Evolutionary conservation across 1,140 invertebrate genomes (phyloP), one percentile per base, ranked within the genome.

Genomic region (Camponotus vicinus): DNA sequence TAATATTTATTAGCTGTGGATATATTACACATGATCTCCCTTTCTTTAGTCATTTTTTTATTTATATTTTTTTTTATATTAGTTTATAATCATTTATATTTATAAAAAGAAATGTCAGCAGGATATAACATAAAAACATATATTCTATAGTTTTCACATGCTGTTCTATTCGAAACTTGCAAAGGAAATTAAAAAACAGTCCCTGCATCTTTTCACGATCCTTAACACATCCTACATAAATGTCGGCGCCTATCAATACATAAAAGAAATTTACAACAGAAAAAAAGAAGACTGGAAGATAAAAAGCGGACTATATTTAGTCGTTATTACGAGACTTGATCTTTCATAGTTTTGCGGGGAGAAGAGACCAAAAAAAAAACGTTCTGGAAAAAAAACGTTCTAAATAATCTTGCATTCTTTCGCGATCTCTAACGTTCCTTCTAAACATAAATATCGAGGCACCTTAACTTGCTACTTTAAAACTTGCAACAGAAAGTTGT

Each of bases 331-430:
- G 13, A 18, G 3, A 13, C 37, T 7, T 32, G 45, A 45, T 37
- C 2, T 32, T 6, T 9, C 9, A 32, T 45, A 13, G 0, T 71
- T 69, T 55, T 15, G 4, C n/a, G 52, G 0, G 11, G 6, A 13
- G 49, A 21, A 21, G 27, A 27, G 27, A 27, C 1, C 27, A 27
- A 27, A 27, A 55, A 80, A 42, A 5, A 21, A 2, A 67, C 42
- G 37, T 27, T 32, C 42, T 59, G 37, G 32, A 55, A 27, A 27
- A 27, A 27, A 27, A 27, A 55, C 37, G 15, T 55, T 45, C 9
- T 45, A 7, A 15, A 52, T 52, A 82, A 71, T 71, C 18, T 18
- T 59, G 37, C 15, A 70, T 57, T 5, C 45, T 52, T 69, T 80
- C 34, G n/a, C 37, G 21, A 57, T 66, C 3, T 0, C 9, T 70